These are phyloP conservation scores for Mellivora capensis DNA, from an alignment of 2,113 vertebrate species.

Conservation along the genomic window DNA sequence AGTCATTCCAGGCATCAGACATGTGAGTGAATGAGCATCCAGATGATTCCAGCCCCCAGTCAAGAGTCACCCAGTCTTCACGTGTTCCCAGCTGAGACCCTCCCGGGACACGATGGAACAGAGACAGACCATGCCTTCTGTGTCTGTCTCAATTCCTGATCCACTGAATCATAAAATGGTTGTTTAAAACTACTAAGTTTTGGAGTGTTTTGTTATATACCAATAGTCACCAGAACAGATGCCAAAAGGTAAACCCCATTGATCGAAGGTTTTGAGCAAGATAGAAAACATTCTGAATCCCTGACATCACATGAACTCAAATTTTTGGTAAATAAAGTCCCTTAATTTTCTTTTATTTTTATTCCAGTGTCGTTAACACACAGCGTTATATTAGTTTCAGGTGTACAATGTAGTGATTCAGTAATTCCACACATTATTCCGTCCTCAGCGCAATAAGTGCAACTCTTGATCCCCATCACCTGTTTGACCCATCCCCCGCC, in stretches of 20 bases:
- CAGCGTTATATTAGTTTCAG: background rate
- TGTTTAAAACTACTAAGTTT: background rate
- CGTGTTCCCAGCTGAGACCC: background rate
- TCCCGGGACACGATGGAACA: background rate
- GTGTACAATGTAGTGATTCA: background rate
- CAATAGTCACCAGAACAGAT: background rate
- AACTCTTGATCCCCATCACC: background rate
- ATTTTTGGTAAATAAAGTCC: background rate
- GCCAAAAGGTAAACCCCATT: background rate
- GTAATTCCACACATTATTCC: background rate
- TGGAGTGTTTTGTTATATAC: background rate
- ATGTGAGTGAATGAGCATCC: background rate
- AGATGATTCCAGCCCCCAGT: background rate
- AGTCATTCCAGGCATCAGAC: background rate
- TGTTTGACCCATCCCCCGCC: background rate
- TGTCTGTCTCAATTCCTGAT: background rate
- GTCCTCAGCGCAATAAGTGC: background rate
- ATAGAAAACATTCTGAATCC: background rate
- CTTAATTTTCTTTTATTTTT: background rate
- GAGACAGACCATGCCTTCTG: background rate
- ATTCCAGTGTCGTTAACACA: background rate
- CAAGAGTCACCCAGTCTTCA: background rate
- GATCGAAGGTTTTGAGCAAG: background rate
- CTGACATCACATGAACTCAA: background rate
- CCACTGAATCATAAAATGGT: background rate